Evolutionary conservation across 92 coral and sea anemone genomes (phyloP).

Genomic region (Siderastrea radians): DNA sequence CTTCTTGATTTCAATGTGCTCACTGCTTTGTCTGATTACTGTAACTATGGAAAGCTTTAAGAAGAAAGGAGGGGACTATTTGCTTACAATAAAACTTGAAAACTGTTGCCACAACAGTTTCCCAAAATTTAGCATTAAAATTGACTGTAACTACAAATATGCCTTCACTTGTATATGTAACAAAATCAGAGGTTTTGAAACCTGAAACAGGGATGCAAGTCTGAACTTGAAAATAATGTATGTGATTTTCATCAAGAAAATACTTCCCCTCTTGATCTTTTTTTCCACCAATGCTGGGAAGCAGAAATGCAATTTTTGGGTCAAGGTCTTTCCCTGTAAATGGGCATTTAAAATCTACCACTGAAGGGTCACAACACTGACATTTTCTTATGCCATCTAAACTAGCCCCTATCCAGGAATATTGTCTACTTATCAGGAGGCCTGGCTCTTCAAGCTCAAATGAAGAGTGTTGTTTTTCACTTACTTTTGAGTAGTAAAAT

Average conservation of each 20-base stretch:
- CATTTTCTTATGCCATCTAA: constrained; percentile 46
- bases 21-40: neutral
- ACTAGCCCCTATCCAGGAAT: constrained; percentile 41
- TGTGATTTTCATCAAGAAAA: constrained; percentile 35
- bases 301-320: constrained; percentile 57
- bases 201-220: constrained; percentile 70
- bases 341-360: constrained; percentile 17
- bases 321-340: constrained; percentile 35
- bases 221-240: constrained; percentile 70
- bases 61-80: constrained; percentile 17
- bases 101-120: constrained; percentile 2
- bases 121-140: neutral
- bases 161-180: constrained; percentile 60
- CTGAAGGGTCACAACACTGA: constrained; percentile 28
- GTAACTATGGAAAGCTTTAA: constrained; percentile 8
- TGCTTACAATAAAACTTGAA: constrained; percentile 23
- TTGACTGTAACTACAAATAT: constrained; percentile 39
- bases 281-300: constrained; percentile 53
- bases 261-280: constrained; percentile 36
- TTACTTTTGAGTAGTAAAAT: too few species aligned
- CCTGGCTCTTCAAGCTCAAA: constrained; percentile 57
- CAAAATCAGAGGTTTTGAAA: constrained; percentile 57
- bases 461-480: constrained; percentile 49
- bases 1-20: too few species aligned
- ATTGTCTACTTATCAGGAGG: constrained; percentile 52